A percentile compares a stretch with the other conserved stretches of the same genome.
Conservation (phyloP, 2,888 invertebrate species). For the Anticlea derivata region DNA sequence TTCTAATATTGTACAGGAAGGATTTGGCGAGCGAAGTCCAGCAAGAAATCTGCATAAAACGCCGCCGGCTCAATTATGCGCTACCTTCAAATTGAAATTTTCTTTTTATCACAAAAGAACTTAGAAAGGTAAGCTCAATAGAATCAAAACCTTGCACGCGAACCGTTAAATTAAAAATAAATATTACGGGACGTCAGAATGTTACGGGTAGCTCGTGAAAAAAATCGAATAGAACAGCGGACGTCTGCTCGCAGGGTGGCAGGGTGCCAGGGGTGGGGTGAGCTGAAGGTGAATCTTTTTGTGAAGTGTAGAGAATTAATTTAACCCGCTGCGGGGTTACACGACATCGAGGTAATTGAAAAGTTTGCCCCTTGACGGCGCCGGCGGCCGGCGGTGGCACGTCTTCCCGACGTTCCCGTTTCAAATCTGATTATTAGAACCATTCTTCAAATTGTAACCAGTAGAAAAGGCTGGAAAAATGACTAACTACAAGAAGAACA, state of each 20-base stretch:
- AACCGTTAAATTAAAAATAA: constrained; percentile 83
- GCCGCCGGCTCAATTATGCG: constrained; percentile 42
- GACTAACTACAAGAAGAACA: no score
- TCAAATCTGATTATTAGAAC: no score
- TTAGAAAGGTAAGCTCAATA: constrained; percentile 67
- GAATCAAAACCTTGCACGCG: constrained; percentile 75
- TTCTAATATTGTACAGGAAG: neutral
- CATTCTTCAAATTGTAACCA: no score
- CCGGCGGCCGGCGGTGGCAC: constrained; percentile 36
- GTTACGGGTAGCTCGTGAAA: constrained; percentile 57
- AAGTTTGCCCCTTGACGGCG: constrained; percentile 49
- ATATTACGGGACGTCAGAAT: constrained; percentile 83
- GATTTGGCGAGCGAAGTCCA: neutral
- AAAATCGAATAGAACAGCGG: constrained; percentile 67
- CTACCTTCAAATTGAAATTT: constrained; percentile 54
- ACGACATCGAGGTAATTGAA: constrained; percentile 60
- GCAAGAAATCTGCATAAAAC: neutral
- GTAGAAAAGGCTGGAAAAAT: no score
- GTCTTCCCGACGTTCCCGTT: constrained; percentile 50
- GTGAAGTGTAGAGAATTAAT: constrained; percentile 84
- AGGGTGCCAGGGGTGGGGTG: constrained; percentile 63
- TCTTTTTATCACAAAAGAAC: constrained; percentile 67
- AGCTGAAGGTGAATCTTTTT: constrained; percentile 77
- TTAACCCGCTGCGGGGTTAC: constrained; percentile 84
- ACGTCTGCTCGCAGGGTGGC: constrained; percentile 66